Conservation (phyloP, 2,888 invertebrate species). For the Prenolepis imparis region DNA sequence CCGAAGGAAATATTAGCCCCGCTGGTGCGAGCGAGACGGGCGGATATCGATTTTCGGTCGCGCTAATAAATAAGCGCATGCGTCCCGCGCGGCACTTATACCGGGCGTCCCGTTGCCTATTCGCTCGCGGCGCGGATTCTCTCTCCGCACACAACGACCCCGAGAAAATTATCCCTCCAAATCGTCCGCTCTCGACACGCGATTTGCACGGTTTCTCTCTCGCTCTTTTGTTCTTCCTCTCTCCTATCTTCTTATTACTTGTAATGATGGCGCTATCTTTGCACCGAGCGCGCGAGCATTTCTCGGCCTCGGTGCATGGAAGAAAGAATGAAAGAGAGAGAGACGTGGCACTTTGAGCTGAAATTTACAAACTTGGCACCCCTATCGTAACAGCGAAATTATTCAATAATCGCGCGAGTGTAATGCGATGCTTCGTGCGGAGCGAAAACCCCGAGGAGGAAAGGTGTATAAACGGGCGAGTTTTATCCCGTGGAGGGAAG, state of each 20-base stretch:
- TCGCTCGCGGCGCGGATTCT: neutral
- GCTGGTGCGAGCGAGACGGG: constrained; percentile 67
- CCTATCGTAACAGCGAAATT: constrained; percentile 17
- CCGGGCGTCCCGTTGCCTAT: constrained; percentile 18
- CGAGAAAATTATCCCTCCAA: constrained; percentile 35
- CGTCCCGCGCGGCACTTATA: constrained; percentile 70
- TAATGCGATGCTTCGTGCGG: neutral
- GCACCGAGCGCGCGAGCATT: neutral
- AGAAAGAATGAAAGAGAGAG: neutral
- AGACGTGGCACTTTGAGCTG: neutral
- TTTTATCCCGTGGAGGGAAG: neutral
- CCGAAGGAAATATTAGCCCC: constrained; percentile 77
- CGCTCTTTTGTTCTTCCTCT: neutral
- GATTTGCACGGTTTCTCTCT: neutral
- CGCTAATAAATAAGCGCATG: constrained; percentile 84
- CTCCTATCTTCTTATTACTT: neutral
- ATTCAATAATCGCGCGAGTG: constrained; percentile 21
- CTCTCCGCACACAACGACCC: neutral
- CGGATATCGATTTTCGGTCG: constrained; percentile 83
- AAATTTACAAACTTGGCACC: constrained; percentile 19
- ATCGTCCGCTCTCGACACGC: constrained; percentile 38
- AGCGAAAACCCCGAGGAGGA: neutral
- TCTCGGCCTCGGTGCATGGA: neutral
- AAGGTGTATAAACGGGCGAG: neutral
- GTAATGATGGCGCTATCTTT: neutral